Percentiles rank a stretch among this genome's conserved stretches.
These are phyloP conservation scores for Stenodera caucasica DNA, from an alignment of 2,888 invertebrate genomes.

Conservation along the genomic window DNA sequence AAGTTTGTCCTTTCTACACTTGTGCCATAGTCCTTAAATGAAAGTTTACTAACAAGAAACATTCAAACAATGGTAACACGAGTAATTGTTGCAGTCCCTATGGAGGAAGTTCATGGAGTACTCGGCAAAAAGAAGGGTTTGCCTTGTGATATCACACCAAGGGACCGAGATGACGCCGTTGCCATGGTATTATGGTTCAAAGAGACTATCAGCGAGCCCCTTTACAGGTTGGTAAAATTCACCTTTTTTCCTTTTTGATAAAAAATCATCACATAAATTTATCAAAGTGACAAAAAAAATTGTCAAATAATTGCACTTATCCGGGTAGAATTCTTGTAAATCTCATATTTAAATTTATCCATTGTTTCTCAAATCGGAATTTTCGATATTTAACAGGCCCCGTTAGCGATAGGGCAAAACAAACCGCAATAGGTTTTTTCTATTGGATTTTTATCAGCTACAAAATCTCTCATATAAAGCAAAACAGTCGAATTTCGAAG, in stretches of 20 bases:
- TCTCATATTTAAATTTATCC: too few species aligned
- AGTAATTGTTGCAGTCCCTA: conserved; percentile 66
- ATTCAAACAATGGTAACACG: conserved; percentile 45
- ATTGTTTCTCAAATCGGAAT: too few species aligned
- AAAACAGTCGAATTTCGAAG: too few species aligned
- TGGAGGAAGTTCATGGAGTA: conserved; percentile 79
- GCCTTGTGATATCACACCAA: conserved; percentile 83
- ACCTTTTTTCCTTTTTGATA: not conserved
- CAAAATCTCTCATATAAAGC: too few species aligned
- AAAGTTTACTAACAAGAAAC: conserved; percentile 45
- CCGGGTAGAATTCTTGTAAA: conserved; percentile 8
- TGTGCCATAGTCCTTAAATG: conserved; percentile 34
- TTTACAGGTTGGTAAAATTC: conserved; percentile 70
- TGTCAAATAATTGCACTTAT: conserved; percentile 21
- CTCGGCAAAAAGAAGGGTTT: conserved; percentile 78
- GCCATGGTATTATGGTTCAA: conserved; percentile 91
- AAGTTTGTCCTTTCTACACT: conserved; percentile 36
- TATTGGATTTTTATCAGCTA: too few species aligned
- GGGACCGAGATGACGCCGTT: conserved; percentile 77
- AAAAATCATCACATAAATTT: not conserved
- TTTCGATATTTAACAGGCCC: too few species aligned
- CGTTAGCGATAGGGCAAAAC: too few species aligned
- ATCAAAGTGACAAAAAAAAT: not conserved
- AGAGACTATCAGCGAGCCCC: conserved; percentile 78
- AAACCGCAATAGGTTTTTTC: too few species aligned